Evolutionary conservation across 2,888 invertebrate genomes (phyloP).

Genomic region (Acleris holmiana): DNA sequence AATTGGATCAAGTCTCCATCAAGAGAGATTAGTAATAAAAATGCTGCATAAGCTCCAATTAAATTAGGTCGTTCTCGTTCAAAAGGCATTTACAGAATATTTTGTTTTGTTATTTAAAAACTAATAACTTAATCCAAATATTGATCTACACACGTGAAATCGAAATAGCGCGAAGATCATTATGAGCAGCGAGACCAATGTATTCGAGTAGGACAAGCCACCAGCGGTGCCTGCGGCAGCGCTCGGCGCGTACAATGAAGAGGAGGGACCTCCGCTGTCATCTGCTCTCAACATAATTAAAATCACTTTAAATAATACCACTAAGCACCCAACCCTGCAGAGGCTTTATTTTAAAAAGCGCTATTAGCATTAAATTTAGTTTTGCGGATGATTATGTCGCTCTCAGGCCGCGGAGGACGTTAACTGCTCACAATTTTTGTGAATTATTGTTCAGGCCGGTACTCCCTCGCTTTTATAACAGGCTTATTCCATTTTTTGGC

Average conservation of each 20-base stretch:
- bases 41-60: background rate
- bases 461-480: constrained; percentile 76
- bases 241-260: constrained; percentile 70
- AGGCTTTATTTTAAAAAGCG: constrained; percentile 82
- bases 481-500: constrained; percentile 72
- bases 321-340: constrained; percentile 74
- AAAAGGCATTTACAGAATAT: too few relatives aligned
- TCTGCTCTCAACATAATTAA: constrained; percentile 85
- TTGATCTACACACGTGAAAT: background rate
- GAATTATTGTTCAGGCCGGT: constrained; percentile 75
- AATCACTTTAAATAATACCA: constrained; percentile 83
- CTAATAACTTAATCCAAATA: background rate
- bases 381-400: constrained; percentile 82
- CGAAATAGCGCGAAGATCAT: constrained; percentile 8
- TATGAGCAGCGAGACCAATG: constrained; percentile 6
- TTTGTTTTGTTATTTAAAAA: too few relatives aligned
- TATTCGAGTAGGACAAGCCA: constrained; percentile 38
- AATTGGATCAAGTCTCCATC: constrained; percentile 46
- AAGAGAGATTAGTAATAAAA: constrained; percentile 1
- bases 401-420: constrained; percentile 73
- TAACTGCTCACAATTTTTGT: constrained; percentile 80
- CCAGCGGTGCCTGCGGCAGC: constrained; percentile 52
- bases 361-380: constrained; percentile 84
- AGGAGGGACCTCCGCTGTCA: constrained; percentile 79
- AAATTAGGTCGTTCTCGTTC: too few relatives aligned